Conservation (phyloP, 2,888 invertebrate species). For the Griposia aprilina region DNA sequence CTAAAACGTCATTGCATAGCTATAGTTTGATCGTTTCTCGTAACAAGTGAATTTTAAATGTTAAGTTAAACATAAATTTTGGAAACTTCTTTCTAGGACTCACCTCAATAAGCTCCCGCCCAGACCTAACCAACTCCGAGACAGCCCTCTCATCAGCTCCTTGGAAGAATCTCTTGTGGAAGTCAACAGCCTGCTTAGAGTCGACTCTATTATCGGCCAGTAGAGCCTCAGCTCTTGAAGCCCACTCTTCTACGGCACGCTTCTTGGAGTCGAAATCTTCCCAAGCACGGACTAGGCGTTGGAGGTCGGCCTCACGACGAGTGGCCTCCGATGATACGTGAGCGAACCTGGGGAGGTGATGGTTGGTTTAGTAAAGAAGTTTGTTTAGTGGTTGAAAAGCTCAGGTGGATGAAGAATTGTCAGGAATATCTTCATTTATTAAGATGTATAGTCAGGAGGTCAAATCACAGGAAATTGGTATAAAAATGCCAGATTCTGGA, state of each 20-base stretch:
- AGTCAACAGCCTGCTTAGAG: slow-evolving; percentile 94
- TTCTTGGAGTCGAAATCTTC: slow-evolving; percentile 95
- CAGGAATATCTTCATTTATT: background rate
- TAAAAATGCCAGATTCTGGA: background rate
- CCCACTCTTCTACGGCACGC: slow-evolving; percentile 95
- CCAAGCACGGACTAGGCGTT: slow-evolving; percentile 95
- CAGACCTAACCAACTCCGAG: slow-evolving; percentile 94
- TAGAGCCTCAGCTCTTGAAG: slow-evolving; percentile 95
- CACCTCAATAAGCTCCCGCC: slow-evolving; percentile 93
- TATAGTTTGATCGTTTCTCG: too few relatives aligned
- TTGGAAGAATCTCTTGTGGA: slow-evolving; percentile 96
- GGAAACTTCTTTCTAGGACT: background rate
- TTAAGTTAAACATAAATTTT: too few relatives aligned
- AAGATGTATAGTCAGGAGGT: background rate
- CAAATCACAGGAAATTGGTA: background rate
- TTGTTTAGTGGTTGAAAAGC: background rate
- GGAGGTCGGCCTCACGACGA: slow-evolving; percentile 94
- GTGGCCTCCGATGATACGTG: slow-evolving; percentile 94
- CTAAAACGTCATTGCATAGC: too few relatives aligned
- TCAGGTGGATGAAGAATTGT: background rate
- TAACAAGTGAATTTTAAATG: too few relatives aligned
- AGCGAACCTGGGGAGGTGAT: slow-evolving; percentile 90
- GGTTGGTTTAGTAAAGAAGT: background rate
- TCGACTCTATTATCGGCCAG: slow-evolving; percentile 95
- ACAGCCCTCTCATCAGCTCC: slow-evolving; percentile 96